These are phyloP conservation scores for Uromys caudimaculatus DNA, from an alignment of 2,797 vertebrate genomes.

Conservation along the genomic window DNA sequence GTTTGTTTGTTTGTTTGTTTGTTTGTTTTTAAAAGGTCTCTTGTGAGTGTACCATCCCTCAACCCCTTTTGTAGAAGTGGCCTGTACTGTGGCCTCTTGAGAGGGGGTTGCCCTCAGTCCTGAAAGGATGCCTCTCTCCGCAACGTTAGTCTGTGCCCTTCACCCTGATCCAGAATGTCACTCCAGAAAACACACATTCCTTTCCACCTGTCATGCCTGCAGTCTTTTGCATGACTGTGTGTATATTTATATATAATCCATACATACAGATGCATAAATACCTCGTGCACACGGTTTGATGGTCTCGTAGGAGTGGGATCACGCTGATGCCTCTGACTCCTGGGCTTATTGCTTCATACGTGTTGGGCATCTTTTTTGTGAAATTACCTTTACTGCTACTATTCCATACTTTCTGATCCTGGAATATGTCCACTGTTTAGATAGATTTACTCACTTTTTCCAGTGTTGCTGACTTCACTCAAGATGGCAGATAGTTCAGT, in stretches of 20 bases:
- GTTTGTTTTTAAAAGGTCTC: not conserved
- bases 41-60: not conserved
- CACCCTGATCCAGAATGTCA: conserved; percentile 74
- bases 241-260: not conserved
- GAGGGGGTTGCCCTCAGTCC: conserved; percentile 5
- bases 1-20: too few relatives aligned
- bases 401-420: not conserved
- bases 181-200: conserved; percentile 72
- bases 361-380: not conserved
- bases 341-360: not conserved
- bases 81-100: not conserved
- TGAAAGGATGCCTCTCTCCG: conserved; percentile 70
- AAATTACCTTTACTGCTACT: rapidly evolving
- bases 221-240: not conserved
- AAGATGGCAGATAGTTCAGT: not conserved
- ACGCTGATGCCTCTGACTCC: not conserved
- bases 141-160: conserved; percentile 47
- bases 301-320: not conserved
- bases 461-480: not conserved
- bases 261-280: not conserved
- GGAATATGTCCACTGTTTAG: not conserved
- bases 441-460: not conserved
- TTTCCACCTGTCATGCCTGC: conserved; percentile 58
- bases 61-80: not conserved
- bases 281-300: not conserved